Percentiles rank a stretch among this genome's conserved stretches.
Conservation (phyloP, 2,113 vertebrate genomes). For the Antechinus stuartii region DNA sequence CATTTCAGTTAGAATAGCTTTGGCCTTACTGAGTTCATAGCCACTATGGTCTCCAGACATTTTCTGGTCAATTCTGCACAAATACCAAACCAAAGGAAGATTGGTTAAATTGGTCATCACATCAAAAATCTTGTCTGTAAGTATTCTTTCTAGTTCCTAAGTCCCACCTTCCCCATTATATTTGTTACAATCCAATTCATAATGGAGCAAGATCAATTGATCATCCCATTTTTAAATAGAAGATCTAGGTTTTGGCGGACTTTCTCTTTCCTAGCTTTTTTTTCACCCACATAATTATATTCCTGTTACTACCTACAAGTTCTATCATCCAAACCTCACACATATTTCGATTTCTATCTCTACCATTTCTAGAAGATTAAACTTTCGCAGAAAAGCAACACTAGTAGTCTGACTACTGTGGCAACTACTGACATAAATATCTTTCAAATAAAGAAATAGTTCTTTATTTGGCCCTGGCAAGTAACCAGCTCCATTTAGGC, state of each 20-base stretch:
- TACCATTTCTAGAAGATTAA: background rate
- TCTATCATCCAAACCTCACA: background rate
- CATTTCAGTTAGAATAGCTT: constrained; percentile 89
- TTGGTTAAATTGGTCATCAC: background rate
- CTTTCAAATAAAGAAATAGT: background rate
- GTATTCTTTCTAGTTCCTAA: background rate
- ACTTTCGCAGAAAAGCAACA: background rate
- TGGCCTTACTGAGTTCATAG: constrained; percentile 89
- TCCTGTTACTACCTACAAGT: background rate
- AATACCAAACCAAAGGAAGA: constrained; percentile 9
- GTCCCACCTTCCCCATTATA: background rate
- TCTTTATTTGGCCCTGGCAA: background rate
- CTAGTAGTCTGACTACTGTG: background rate
- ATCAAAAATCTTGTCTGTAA: background rate
- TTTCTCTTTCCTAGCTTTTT: background rate
- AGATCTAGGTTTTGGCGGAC: background rate
- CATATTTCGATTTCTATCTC: background rate
- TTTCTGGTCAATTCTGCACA: constrained; percentile 90
- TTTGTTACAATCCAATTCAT: background rate
- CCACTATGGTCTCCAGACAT: constrained; percentile 90
- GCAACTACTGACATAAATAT: background rate
- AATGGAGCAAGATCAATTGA: background rate
- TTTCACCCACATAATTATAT: background rate
- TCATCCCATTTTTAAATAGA: background rate
- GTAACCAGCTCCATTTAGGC: background rate